A percentile compares a stretch with the other conserved stretches of the same genome.
phyloP scores from a whole-genome alignment of 2,113 vertebrate species.

The Leptobrachium ailaonicum region DNA sequence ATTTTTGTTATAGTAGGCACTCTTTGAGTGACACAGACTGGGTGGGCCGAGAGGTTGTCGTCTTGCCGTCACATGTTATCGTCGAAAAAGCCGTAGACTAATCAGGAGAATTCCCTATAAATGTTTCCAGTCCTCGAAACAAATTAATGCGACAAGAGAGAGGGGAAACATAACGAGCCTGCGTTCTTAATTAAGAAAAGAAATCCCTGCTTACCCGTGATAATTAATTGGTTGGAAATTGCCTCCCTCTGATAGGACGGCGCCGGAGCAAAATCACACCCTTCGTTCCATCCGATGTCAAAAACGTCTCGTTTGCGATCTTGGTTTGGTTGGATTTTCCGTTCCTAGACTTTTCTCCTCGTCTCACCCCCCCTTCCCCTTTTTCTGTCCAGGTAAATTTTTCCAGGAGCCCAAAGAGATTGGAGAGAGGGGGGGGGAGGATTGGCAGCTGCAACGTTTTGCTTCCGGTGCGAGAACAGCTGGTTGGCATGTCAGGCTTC shows the following conservation, averaged over 20 bases:
- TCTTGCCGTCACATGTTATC: slow-evolving; percentile 35
- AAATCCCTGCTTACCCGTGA: slow-evolving; percentile 48
- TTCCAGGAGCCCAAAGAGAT: not conserved
- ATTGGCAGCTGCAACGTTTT: slow-evolving; percentile 43
- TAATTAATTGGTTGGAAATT: slow-evolving; percentile 64
- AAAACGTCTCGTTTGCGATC: accelerated
- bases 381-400: slow-evolving; percentile 26
- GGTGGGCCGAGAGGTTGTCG: slow-evolving; percentile 26
- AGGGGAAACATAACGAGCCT: slow-evolving; percentile 13
- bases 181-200: slow-evolving; percentile 46
- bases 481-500: not conserved
- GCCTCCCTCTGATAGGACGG: slow-evolving; percentile 56
- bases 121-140: slow-evolving; percentile 18
- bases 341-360: slow-evolving; percentile 17
- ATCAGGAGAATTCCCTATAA: slow-evolving; percentile 17
- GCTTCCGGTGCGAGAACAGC: slow-evolving; percentile 27
- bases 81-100: slow-evolving; percentile 26
- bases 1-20: not conserved
- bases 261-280: slow-evolving; percentile 34
- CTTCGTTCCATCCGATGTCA: not conserved
- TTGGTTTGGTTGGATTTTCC: not conserved
- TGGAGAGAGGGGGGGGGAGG: slow-evolving; percentile 13
- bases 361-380: not conserved
- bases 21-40: slow-evolving; percentile 12
- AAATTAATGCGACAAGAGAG: slow-evolving; percentile 35